Conservation (phyloP, 2,797 vertebrate species). For the Cichlasoma orientale region DNA sequence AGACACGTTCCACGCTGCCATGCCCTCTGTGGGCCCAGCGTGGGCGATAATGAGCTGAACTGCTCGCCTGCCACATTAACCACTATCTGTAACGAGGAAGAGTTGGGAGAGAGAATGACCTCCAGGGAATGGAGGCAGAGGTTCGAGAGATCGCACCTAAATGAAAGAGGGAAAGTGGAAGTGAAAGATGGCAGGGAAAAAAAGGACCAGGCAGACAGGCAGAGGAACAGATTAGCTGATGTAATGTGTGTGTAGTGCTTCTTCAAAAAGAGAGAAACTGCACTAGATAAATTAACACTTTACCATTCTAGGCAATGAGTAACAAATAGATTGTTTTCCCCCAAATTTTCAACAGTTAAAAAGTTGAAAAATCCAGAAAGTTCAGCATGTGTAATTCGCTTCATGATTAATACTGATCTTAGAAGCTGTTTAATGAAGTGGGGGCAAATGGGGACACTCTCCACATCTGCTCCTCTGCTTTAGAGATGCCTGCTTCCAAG, state of each 20-base stretch:
- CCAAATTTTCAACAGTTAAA: constrained; percentile 18
- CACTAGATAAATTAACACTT: constrained; percentile 34
- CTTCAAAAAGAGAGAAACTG: constrained; percentile 23
- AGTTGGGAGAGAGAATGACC: constrained; percentile 52
- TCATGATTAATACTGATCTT: constrained; percentile 26
- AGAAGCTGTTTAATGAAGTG: constrained; percentile 37
- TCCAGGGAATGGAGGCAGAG: constrained; percentile 45
- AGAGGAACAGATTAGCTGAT: constrained; percentile 42
- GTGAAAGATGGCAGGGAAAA: constrained; percentile 20
- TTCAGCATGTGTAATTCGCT: neutral
- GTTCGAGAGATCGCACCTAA: constrained; percentile 41
- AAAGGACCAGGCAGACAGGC: constrained; percentile 11
- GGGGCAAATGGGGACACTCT: neutral
- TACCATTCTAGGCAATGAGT: constrained; percentile 5
- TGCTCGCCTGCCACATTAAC: constrained; percentile 65
- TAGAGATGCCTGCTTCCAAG: constrained; percentile 48
- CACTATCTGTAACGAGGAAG: constrained; percentile 57
- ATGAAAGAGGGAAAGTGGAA: constrained; percentile 39
- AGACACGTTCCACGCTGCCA: constrained; percentile 44
- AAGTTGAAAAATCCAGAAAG: constrained; percentile 8
- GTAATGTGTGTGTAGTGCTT: constrained; percentile 29
- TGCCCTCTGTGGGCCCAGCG: constrained; percentile 60
- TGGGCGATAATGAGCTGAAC: constrained; percentile 77
- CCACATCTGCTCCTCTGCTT: constrained; percentile 53
- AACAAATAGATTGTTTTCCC: constrained; percentile 16